A percentile compares a stretch with the other conserved stretches of the same genome.
Conservation (phyloP, 2,888 invertebrate species). For the Panopea generosa region DNA sequence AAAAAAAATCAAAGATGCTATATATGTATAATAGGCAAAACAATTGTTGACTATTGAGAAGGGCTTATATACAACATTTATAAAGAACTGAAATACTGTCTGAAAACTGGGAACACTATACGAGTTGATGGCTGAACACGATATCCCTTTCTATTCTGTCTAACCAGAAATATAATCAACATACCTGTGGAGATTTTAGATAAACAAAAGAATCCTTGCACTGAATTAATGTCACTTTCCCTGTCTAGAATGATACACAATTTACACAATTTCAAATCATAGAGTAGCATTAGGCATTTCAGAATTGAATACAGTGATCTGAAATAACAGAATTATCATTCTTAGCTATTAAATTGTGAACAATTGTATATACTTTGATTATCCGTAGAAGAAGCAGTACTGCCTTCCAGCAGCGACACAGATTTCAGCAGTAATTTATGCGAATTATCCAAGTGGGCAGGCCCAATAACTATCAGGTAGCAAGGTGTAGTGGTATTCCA, state of each 20-base stretch:
- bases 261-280: not conserved
- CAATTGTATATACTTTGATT: no score
- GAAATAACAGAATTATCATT: conserved; percentile 1
- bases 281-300: not conserved
- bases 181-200: conserved; percentile 4
- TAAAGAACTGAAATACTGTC: conserved; percentile 51
- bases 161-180: conserved; percentile 8
- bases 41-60: no score
- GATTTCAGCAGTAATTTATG: conserved; percentile 32
- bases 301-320: not conserved
- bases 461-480: not conserved
- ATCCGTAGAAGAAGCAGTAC: no score
- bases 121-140: not conserved
- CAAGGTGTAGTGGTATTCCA: no score
- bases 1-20: no score
- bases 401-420: conserved; percentile 4
- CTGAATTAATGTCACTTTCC: conserved; percentile 2
- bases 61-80: no score
- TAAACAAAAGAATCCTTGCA: conserved; percentile 16
- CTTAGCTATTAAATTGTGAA: conserved; percentile 7
- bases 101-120: conserved; percentile 45
- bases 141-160: not conserved
- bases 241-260: not conserved
- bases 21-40: no score
- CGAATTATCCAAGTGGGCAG: conserved; percentile 18